Evolutionary conservation across 23 tunicate species (phyloP), one percentile per base, ranked within the genome.

Genomic region (Trididemnum nubilum): DNA sequence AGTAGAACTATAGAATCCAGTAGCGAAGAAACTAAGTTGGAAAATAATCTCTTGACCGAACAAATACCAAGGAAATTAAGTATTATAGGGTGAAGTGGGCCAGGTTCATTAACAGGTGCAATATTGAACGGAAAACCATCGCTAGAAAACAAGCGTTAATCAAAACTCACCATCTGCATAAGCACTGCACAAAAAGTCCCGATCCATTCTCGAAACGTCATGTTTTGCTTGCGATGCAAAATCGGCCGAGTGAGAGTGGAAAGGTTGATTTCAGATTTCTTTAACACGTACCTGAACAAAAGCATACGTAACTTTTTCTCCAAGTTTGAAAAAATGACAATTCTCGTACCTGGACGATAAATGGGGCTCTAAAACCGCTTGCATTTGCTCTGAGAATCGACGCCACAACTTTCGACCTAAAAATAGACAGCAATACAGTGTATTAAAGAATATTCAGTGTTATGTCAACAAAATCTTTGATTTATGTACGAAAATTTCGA

Each of bases 121-220:
- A n/a, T n/a, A n/a, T n/a, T n/a, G n/a, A n/a, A n/a, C n/a, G n/a
- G n/a, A n/a, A n/a, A n/a, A n/a, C n/a, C n/a, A n/a, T n/a, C n/a
- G n/a, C n/a, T n/a, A n/a, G n/a, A n/a, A n/a, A n/a, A n/a, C n/a
- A n/a, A n/a, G n/a, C n/a, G n/a, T n/a, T n/a, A n/a, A n/a, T n/a
- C n/a, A n/a, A n/a, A n/a, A 49, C 34, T 0, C 61, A 93, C 93
- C 98, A 93, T 87, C 51, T 87, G 89, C 89, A 93, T 87, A 28
- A 93, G 76, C 26, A 87, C 85, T 28, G 89, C 85, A 80, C 93
- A 87, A 36, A 87, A 87, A 19, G 78, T 82, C 65, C 98, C 98
- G 33, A 90, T 79, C 98, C 98, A 93, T 22, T 88, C 90, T 52
- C 82, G 82, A 57, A 87, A 93, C 28, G 86, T 88, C 87, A 93